Evolutionary conservation across 2,888 invertebrate genomes (phyloP).

Genomic region (Scaptomyza cyrtandrae): DNA sequence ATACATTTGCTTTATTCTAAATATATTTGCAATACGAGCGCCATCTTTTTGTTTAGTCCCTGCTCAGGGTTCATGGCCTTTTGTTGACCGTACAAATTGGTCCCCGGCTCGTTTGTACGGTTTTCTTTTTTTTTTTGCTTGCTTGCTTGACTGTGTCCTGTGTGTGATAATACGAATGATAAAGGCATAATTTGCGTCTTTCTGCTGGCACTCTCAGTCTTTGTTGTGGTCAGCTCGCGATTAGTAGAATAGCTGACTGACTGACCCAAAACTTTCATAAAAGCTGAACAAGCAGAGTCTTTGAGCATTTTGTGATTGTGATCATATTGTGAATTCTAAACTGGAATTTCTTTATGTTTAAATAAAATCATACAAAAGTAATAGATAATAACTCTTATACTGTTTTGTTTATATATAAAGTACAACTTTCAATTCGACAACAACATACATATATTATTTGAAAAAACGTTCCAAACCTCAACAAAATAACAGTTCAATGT

Average conservation of each 20-base stretch:
- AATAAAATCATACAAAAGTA: neutral
- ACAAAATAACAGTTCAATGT: neutral
- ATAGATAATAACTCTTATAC: too few relatives aligned
- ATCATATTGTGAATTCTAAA: neutral
- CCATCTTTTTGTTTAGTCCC: slow-evolving; percentile 7
- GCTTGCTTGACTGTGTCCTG: slow-evolving; percentile 1
- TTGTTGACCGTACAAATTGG: slow-evolving; percentile 41
- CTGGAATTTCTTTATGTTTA: neutral
- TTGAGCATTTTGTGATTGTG: slow-evolving; percentile 10
- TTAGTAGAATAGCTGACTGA: slow-evolving; percentile 1
- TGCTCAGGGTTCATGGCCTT: slow-evolving; percentile 37
- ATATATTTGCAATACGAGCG: slow-evolving; percentile 17
- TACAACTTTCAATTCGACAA: neutral
- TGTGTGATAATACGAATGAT: slow-evolving; percentile 40
- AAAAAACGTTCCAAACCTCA: neutral
- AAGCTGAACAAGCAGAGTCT: neutral
- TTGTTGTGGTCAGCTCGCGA: slow-evolving; percentile 53
- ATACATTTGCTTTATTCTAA: slow-evolving; percentile 8
- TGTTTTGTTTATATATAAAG: too few relatives aligned
- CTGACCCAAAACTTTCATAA: neutral
- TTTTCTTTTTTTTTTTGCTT: neutral
- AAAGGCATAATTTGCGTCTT: slow-evolving; percentile 24
- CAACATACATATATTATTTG: neutral
- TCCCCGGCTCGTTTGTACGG: slow-evolving; percentile 18
- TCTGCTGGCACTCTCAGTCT: slow-evolving; percentile 19